Base-by-base conservation (phyloP, 2,113 vertebrate species). In the Lophochroa leadbeateri region DNA sequence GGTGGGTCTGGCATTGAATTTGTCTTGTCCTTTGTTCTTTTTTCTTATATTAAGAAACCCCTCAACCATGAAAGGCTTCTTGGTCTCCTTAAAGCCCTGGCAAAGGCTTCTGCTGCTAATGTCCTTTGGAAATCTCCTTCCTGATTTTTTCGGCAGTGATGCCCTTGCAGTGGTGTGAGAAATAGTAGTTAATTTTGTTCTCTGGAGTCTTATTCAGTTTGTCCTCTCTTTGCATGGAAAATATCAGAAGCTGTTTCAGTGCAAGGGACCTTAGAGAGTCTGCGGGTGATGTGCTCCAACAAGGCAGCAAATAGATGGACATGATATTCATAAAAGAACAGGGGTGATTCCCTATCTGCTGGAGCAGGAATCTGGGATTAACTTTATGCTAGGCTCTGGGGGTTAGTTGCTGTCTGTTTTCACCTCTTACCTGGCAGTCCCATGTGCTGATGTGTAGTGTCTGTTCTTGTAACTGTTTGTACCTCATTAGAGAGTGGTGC, bases 401-500 rank as follows among this genome's bases (percentile, higher is more conserved):
- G 16, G 55, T 60, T 52, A 65, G 37, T 9, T 95, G 92, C 29
- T 55, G 44, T 61, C 43, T 86, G 55, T 58, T 91, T 29, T 19
- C 47, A 7, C 33, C 29, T 79, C 47, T 57, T 75, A 17, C 21
- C 39, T 49, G 78, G 16, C 57, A 70, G 65, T 33, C 13, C 10
- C 0, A 1, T 2, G 13, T 75, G 55, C 60, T 89, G 68, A 24
- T 43, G 6, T 0, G 3, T 33, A 13, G 63, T 3, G 20, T 27
- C 50, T 50, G 11, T 31, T 72, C 43, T 49, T 58, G 13, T 46
- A 28, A 57, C 3, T 4, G 2, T 46, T 78, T 31, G 29, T 86
- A 29, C n/a, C 37, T 65, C 1, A 7, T 46, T 60, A 1, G 7
- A 27, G 47, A 33, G 35, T 0, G 0, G 7, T 23, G 24, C 29